Conservation (phyloP, 2,113 vertebrate species). For the Carassius carassius region DNA sequence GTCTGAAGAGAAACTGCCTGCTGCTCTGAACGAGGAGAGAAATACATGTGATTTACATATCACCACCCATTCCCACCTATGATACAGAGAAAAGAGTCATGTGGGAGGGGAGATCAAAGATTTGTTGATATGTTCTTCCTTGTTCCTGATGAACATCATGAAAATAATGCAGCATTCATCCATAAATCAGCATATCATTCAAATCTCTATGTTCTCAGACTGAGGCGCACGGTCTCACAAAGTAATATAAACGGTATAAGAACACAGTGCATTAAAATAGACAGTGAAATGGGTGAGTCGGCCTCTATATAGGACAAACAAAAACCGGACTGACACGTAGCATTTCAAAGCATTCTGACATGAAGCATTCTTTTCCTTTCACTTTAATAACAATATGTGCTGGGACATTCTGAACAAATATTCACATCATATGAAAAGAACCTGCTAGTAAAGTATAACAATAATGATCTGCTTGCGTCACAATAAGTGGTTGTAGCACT, state of each 20-base stretch:
- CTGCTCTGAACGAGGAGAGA: conserved; percentile 1
- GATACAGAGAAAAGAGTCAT: neutral
- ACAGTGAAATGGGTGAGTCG: neutral
- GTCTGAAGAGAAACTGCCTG: neutral
- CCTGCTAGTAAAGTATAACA: neutral
- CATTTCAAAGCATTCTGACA: neutral
- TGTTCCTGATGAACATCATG: neutral
- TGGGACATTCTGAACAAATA: neutral
- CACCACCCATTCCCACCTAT: neutral
- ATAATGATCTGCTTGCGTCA: neutral
- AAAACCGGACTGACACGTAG: neutral
- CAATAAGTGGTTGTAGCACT: neutral
- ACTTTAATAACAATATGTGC: neutral
- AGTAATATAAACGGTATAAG: no score
- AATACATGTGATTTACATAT: conserved; percentile 3
- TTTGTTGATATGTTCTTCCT: neutral
- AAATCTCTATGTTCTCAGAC: neutral
- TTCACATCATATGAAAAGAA: neutral
- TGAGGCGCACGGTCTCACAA: neutral
- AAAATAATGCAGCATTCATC: neutral
- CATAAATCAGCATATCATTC: neutral
- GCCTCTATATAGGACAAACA: neutral
- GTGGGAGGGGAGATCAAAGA: neutral
- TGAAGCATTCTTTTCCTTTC: neutral
- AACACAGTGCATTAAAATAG: neutral